Conservation (phyloP, 2,888 invertebrate genomes). For the Ferrisia virgata region DNA sequence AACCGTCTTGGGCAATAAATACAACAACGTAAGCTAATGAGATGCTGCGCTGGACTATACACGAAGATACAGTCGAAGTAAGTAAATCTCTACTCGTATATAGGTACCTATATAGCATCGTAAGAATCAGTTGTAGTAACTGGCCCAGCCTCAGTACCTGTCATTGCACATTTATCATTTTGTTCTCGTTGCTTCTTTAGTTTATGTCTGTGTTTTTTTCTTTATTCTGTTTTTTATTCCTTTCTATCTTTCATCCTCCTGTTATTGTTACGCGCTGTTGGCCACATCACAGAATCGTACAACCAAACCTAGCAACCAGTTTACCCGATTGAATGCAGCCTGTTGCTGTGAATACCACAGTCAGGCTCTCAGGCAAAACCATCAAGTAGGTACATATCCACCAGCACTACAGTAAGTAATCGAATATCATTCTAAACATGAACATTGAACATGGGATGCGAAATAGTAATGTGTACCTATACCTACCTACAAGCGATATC, state of each 20-base stretch:
- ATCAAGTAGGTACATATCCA: background rate
- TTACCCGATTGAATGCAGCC: background rate
- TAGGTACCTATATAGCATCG: no score
- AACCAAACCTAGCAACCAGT: background rate
- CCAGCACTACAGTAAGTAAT: no score
- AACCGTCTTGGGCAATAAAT: background rate
- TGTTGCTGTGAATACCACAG: no score
- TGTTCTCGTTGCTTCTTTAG: background rate
- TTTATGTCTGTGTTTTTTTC: background rate
- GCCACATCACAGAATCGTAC: background rate
- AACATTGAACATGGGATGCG: no score
- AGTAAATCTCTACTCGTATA: no score
- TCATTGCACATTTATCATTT: constrained; percentile 42
- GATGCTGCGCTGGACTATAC: constrained; percentile 8
- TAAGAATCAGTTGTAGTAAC: background rate
- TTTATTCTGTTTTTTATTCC: background rate
- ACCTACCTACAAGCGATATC: no score
- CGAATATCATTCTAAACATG: no score
- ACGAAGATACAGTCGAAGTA: background rate
- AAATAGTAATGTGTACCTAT: no score
- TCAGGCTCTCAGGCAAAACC: background rate
- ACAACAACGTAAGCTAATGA: constrained; percentile 36
- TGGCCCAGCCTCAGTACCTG: constrained; percentile 26
- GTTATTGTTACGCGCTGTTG: constrained; percentile 36
- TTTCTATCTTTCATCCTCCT: background rate